Conservation (phyloP, 1,140 invertebrate genomes). For the Bombus fervidus region DNA sequence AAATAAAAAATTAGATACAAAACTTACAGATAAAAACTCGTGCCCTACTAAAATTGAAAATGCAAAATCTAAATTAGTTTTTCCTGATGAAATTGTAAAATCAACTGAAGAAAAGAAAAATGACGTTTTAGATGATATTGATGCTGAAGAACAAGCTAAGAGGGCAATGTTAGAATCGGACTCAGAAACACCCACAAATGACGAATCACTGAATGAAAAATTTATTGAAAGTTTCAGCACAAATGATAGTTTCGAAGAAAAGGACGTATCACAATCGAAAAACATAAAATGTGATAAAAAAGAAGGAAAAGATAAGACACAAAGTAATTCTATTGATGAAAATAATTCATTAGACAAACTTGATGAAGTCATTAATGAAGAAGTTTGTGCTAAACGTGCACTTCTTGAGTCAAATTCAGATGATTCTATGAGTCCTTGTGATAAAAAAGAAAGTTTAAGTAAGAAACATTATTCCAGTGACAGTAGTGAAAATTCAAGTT, state of each 20-base stretch:
- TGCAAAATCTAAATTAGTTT: too few relatives aligned
- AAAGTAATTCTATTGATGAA: neutral
- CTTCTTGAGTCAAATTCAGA: constrained; percentile 56
- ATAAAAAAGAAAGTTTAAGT: constrained; percentile 12
- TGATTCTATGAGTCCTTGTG: constrained; percentile 11
- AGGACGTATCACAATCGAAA: neutral
- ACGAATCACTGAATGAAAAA: neutral
- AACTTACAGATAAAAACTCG: neutral
- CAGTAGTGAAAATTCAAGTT: constrained; percentile 40
- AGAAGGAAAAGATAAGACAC: neutral
- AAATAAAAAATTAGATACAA: neutral
- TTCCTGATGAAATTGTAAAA: too few relatives aligned
- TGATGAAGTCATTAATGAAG: neutral
- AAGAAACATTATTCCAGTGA: constrained; percentile 14
- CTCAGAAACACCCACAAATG: constrained; percentile 27
- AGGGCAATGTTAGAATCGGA: constrained; percentile 34
- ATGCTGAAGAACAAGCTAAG: constrained; percentile 32
- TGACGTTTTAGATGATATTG: neutral
- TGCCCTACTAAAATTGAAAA: neutral
- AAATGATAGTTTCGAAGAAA: neutral
- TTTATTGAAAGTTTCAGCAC: neutral
- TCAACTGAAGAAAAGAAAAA: neutral
- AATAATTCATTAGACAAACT: neutral
- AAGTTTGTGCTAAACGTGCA: constrained; percentile 24
- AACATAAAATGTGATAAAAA: neutral